phyloP scores from a whole-genome alignment of 2,113 vertebrate genomes.

The Shinisaurus crocodilurus region DNA sequence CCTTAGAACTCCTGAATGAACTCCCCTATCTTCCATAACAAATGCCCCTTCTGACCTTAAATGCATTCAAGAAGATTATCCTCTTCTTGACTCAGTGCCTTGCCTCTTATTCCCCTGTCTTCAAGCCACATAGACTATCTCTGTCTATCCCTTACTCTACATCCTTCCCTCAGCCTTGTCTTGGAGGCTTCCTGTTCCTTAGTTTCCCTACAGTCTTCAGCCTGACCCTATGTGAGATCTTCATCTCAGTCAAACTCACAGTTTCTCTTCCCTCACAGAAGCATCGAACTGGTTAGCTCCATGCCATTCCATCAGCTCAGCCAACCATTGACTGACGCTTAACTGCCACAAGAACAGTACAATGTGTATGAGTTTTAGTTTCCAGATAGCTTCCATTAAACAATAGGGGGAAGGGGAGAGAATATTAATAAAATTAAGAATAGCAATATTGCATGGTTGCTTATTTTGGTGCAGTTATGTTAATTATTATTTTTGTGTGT shows the following conservation, averaged over 20 bases:
- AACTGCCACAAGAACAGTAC: not conserved
- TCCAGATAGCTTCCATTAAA: constrained; percentile 50
- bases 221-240: not conserved
- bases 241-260: not conserved
- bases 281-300: not conserved
- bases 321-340: not conserved
- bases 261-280: not conserved
- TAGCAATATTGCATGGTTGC: constrained; percentile 33
- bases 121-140: not conserved
- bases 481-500: constrained; percentile 15
- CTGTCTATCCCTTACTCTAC: not conserved
- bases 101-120: not conserved
- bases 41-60: too few species aligned
- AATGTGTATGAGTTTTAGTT: constrained; percentile 4
- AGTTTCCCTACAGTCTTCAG: not conserved
- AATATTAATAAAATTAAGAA: constrained; percentile 4
- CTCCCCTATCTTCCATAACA: too few species aligned
- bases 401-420: constrained; percentile 45
- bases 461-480: constrained; percentile 46
- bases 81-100: not conserved
- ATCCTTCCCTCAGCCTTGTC: not conserved
- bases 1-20: too few species aligned
- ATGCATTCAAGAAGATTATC: too few species aligned
- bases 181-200: not conserved
- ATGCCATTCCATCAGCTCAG: too few species aligned